These are phyloP conservation scores for Laodelphax striatellus DNA, from an alignment of 1,140 invertebrate genomes.

Conservation along the genomic window DNA sequence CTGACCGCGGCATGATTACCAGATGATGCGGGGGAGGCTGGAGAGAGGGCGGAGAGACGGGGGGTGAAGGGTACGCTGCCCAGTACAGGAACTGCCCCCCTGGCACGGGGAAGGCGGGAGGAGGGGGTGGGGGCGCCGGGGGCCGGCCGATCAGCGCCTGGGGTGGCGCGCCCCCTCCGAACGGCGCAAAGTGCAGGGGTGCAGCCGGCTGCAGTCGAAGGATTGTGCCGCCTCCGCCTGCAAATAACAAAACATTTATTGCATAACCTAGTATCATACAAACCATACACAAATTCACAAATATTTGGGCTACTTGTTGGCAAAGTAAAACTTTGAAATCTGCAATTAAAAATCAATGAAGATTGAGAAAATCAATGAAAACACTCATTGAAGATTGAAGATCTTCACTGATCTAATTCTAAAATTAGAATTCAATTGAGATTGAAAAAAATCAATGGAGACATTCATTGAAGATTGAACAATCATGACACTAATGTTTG, in stretches of 20 bases:
- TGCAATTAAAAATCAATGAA: too few relatives aligned
- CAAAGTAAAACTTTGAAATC: too few relatives aligned
- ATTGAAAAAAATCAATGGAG: too few relatives aligned
- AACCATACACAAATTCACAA: too few relatives aligned
- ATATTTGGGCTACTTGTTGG: too few relatives aligned
- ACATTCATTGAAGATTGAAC: too few relatives aligned
- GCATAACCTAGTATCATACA: too few relatives aligned
- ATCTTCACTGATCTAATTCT: too few relatives aligned
- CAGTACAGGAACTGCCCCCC: conserved; percentile 11
- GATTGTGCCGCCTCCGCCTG: conserved; percentile 8
- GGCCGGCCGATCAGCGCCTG: conserved; percentile 6
- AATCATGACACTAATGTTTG: too few relatives aligned
- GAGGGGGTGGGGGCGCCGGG: background rate
- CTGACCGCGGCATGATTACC: conserved; percentile 5
- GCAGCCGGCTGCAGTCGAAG: conserved; percentile 5
- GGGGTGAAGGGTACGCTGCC: conserved; percentile 9
- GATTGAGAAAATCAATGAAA: too few relatives aligned
- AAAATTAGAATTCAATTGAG: too few relatives aligned
- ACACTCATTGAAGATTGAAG: too few relatives aligned
- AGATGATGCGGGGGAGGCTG: conserved; percentile 6
- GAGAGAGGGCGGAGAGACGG: conserved; percentile 11
- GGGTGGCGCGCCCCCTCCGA: background rate
- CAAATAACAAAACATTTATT: conserved; percentile 12
- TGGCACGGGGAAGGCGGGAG: background rate
- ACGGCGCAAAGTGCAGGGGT: conserved; percentile 3